A percentile compares a stretch with the other conserved stretches of the same genome.
These are phyloP conservation scores for Yoshiicerus persimilis DNA, from an alignment of 1,140 invertebrate species.

Conservation along the genomic window DNA sequence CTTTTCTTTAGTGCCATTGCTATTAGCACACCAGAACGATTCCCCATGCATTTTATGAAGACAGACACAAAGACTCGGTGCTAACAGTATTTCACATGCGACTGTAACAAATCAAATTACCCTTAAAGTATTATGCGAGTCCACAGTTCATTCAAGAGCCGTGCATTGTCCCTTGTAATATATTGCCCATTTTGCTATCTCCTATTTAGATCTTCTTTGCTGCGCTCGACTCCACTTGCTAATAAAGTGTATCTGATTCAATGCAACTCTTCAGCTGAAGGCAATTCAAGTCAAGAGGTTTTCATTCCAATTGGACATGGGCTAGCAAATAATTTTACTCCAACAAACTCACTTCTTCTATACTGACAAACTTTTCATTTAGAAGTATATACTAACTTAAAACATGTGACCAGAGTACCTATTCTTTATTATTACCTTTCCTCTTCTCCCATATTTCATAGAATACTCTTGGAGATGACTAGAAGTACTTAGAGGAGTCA, in stretches of 20 bases:
- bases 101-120: slow-evolving; percentile 18
- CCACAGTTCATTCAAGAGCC: slow-evolving; percentile 5
- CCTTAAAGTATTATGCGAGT: slow-evolving; percentile 16
- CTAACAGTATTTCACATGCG: slow-evolving; percentile 4
- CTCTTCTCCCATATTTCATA: not conserved
- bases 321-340: not conserved
- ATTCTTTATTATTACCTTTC: not conserved
- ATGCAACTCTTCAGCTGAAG: not conserved
- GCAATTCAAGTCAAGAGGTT: slow-evolving; percentile 8
- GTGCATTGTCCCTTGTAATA: not conserved
- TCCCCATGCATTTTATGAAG: not conserved
- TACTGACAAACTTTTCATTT: too few species aligned
- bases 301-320: not conserved
- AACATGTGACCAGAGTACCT: not conserved
- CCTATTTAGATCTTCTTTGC: not conserved
- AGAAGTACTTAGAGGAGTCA: not conserved
- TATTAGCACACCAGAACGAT: not conserved
- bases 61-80: not conserved
- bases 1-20: not conserved
- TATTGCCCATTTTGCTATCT: not conserved
- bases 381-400: too few species aligned
- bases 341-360: not conserved
- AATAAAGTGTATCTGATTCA: not conserved
- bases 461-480: not conserved
- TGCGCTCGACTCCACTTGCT: not conserved